Percentiles rank a stretch among this genome's conserved stretches.
phyloP scores from a whole-genome alignment of 1,140 invertebrate species.

The Hyles vespertilio region DNA sequence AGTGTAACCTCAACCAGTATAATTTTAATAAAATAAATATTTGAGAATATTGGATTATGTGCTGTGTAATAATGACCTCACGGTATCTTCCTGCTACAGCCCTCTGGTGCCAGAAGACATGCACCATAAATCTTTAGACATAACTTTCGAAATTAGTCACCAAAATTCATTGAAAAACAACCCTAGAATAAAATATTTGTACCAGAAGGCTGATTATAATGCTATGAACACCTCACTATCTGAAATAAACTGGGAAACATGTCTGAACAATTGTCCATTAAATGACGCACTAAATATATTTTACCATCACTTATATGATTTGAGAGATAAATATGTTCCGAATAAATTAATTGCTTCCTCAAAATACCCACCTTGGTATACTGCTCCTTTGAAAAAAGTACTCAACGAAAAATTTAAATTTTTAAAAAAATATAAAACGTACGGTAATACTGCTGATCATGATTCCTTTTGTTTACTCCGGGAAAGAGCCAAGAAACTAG shows the following conservation, averaged over 20 bases:
- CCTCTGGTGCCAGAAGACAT: constrained; percentile 11
- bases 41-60: constrained; percentile 9
- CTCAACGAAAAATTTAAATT: constrained; percentile 25
- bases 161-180: too few relatives aligned
- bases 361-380: constrained; percentile 22
- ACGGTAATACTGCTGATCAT: constrained; percentile 15
- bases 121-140: constrained; percentile 8
- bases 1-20: constrained; percentile 15
- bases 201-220: too few relatives aligned
- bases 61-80: constrained; percentile 3
- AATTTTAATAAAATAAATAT: constrained; percentile 5
- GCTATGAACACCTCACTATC: too few relatives aligned
- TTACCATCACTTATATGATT: constrained; percentile 10
- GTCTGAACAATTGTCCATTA: constrained; percentile 6
- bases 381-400: constrained; percentile 13
- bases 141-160: too few relatives aligned
- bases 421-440: constrained; percentile 16
- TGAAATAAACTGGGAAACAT: constrained; percentile 6
- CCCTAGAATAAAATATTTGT: too few relatives aligned
- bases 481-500: constrained; percentile 5
- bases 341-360: constrained; percentile 6
- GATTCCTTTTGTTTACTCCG: constrained; percentile 7
- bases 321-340: constrained; percentile 7
- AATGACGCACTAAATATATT: constrained; percentile 12
- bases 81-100: neutral